Percentiles rank a stretch among this genome's conserved stretches.
These are phyloP conservation scores for Elanus axillaris DNA, from an alignment of 2,113 vertebrate species.

Conservation along the genomic window DNA sequence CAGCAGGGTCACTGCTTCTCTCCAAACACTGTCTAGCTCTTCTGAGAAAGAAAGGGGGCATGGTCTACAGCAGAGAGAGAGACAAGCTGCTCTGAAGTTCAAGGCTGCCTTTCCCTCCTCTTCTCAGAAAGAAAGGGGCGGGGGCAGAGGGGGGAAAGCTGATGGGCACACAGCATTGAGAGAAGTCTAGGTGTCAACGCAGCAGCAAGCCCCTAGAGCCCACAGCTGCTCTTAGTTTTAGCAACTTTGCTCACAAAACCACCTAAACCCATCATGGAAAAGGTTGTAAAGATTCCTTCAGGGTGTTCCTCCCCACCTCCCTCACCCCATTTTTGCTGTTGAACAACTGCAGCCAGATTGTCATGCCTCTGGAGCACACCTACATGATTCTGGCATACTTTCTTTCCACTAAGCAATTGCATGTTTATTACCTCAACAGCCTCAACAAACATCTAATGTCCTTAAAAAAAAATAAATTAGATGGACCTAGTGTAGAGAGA, in stretches of 20 bases:
- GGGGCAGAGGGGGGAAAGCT: not conserved
- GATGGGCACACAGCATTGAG: fast-evolving
- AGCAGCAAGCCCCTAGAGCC: not conserved
- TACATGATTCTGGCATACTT: not conserved
- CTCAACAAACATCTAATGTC: not conserved
- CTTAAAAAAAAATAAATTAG: not conserved
- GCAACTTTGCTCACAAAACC: not conserved
- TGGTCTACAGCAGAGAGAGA: not conserved
- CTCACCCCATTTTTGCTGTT: not conserved
- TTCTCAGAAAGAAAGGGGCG: not conserved
- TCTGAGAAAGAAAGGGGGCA: not conserved
- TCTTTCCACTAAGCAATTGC: not conserved
- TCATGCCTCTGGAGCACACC: not conserved
- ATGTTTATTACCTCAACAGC: not conserved
- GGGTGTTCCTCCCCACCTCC: not conserved
- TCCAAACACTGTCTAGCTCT: not conserved
- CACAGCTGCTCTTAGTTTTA: not conserved
- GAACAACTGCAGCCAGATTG: not conserved
- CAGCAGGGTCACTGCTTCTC: not conserved
- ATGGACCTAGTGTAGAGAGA: not conserved
- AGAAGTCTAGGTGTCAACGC: fast-evolving
- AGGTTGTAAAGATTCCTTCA: not conserved
- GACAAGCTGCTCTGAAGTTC: not conserved
- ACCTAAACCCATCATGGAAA: not conserved
- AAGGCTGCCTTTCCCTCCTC: not conserved